Evolutionary conservation across 2,113 vertebrate genomes (phyloP).

Genomic region (Prolemur simus): DNA sequence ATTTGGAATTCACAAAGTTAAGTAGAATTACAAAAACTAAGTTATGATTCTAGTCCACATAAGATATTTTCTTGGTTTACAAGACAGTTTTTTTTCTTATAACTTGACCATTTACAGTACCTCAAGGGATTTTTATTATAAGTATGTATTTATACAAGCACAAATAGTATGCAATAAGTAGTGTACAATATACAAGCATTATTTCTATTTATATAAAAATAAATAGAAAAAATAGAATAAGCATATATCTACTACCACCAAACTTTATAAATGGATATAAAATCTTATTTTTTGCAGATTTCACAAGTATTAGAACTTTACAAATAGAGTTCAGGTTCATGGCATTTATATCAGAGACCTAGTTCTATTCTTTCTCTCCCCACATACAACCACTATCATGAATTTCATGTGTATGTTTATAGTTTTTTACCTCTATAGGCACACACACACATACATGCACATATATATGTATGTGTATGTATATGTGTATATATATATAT

Average conservation of each 20-base stretch:
- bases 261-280: neutral
- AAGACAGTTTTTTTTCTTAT: neutral
- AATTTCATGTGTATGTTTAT: neutral
- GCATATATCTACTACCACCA: neutral
- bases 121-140: neutral
- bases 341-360: neutral
- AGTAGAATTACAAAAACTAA: neutral
- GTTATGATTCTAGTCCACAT: neutral
- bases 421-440: neutral
- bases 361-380: neutral
- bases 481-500: no score
- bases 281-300: neutral
- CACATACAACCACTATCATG: neutral
- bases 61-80: neutral
- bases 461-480: neutral
- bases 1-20: neutral
- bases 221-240: neutral
- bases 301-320: neutral
- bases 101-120: neutral
- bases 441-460: neutral
- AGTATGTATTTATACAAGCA: neutral
- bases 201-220: neutral
- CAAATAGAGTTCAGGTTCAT: neutral
- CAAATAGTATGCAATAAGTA: neutral
- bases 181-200: neutral